Percentiles rank a stretch among this genome's conserved stretches.
Evolutionary conservation across 2,797 vertebrate species (phyloP).

Genomic region (Pipistrellus pipistrellus): DNA sequence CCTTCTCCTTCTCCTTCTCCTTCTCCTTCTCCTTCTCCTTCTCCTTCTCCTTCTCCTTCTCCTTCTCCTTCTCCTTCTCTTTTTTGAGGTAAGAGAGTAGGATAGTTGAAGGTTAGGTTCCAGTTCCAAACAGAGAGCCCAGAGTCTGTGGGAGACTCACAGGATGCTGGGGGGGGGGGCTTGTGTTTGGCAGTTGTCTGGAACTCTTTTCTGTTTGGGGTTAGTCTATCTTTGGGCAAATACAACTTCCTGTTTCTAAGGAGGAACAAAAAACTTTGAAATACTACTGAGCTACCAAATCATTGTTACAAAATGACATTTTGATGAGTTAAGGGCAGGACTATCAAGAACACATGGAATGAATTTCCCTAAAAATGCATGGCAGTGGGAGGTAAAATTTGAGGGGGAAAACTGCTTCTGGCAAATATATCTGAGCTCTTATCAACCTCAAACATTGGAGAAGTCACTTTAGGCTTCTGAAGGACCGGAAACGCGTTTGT

Average conservation of each 20-base stretch:
- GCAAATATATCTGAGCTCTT: neutral
- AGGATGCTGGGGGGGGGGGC: neutral
- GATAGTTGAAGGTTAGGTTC: neutral
- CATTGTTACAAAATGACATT: conserved; percentile 32
- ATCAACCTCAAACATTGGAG: neutral
- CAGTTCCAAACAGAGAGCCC: neutral
- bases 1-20: too few relatives aligned
- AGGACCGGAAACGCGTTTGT: neutral
- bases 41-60: neutral
- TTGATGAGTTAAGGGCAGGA: conserved; percentile 25
- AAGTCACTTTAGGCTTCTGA: neutral
- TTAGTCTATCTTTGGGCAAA: conserved; percentile 11
- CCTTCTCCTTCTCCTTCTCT: too few relatives aligned
- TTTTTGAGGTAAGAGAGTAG: neutral
- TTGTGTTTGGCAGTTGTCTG: neutral
- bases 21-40: too few relatives aligned
- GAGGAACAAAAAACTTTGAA: neutral
- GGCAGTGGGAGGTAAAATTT: neutral
- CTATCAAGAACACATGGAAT: neutral
- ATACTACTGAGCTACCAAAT: conserved; percentile 36
- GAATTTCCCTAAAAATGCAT: conserved; percentile 61
- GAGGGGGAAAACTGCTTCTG: conserved; percentile 15
- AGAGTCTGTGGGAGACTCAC: neutral
- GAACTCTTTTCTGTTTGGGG: neutral
- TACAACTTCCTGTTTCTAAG: conserved; percentile 43